Base-by-base conservation (phyloP, 2,888 invertebrate genomes). In the Melangyna quadrimaculata region DNA sequence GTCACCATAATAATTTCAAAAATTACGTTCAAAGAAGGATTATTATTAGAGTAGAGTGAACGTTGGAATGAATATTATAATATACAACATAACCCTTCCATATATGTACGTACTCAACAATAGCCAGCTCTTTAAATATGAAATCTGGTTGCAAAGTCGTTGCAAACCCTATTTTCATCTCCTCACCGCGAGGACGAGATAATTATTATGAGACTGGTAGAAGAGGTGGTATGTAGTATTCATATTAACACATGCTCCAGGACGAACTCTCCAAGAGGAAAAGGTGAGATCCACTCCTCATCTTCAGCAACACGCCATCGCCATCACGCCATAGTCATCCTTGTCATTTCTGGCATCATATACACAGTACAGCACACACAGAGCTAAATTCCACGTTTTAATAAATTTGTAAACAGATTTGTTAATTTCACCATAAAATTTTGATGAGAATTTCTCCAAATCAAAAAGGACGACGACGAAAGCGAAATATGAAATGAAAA, bases 371-470 rank as follows among this genome's bases (percentile, higher is more conserved):
- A 24, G 3, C 40, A 75, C 35, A 59, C 22, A 37, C 59, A 40
- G 7, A 61, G 67, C 69, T 61, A 55, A 71, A 86, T 81, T 81
- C 88, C 89, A 89, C 89, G 89, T 90, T 92, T 92, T 91, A 91
- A 92, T 91, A 92, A 92, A 92, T 91, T 92, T 91, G 90, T 92
- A 91, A 91, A 91, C 91, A 92, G 91, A 92, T 92, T 91, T 92
- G 91, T 91, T 91, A 92, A 91, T 91, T 91, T 91, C 89, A 90
- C 89, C 90, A 91, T 91, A 90, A 91, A 91, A 91, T 91, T 90
- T 92, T 91, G 90, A 92, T 91, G 92, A 91, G 91, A 90, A 90
- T 89, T 89, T 90, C 89, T 88, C 89, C 89, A 89, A 89, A 89
- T 69, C 57, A 75, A 75, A 61, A 69, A 67, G 55, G 75, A 57